Percentiles rank a stretch among this genome's conserved stretches.
Conservation (phyloP, 2,797 vertebrate genomes). For the Geotrypetes seraphini region DNA sequence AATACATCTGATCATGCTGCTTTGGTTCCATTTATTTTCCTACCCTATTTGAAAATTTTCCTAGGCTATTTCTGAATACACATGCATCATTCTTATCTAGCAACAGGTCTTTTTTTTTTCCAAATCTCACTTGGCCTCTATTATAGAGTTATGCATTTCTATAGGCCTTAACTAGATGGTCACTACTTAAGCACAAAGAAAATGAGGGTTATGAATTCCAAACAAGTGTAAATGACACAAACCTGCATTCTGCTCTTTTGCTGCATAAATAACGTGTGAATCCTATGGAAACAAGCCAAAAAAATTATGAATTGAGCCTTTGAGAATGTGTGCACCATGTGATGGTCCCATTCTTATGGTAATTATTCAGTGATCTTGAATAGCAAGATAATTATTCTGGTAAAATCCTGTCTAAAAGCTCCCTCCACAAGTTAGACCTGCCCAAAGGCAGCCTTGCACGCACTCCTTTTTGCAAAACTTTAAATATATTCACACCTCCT, state of each 20-base stretch:
- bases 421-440: constrained; percentile 3
- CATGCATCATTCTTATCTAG: constrained; percentile 2
- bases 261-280: constrained; percentile 12
- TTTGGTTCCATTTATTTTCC: neutral
- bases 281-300: neutral
- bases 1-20: neutral
- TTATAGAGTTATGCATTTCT: constrained; percentile 4
- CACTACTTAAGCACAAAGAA: constrained; percentile 16
- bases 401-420: constrained; percentile 15
- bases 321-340: neutral
- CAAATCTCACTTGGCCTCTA: neutral
- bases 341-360: constrained; percentile 12
- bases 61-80: neutral
- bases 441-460: constrained; percentile 1
- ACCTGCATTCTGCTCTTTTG: constrained; percentile 1
- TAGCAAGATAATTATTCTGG: constrained; percentile 9
- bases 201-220: constrained; percentile 7
- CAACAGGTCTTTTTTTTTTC: constrained; percentile 2
- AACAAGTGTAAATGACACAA: constrained; percentile 9
- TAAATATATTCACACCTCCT: constrained; percentile 13
- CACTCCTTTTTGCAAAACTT: constrained; percentile 9
- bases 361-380: neutral
- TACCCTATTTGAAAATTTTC: neutral
- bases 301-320: constrained; percentile 15
- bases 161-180: constrained; percentile 18